Evolutionary conservation across 2,888 invertebrate species (phyloP), one percentile per base, ranked within the genome.

Genomic region (Automeris io): DNA sequence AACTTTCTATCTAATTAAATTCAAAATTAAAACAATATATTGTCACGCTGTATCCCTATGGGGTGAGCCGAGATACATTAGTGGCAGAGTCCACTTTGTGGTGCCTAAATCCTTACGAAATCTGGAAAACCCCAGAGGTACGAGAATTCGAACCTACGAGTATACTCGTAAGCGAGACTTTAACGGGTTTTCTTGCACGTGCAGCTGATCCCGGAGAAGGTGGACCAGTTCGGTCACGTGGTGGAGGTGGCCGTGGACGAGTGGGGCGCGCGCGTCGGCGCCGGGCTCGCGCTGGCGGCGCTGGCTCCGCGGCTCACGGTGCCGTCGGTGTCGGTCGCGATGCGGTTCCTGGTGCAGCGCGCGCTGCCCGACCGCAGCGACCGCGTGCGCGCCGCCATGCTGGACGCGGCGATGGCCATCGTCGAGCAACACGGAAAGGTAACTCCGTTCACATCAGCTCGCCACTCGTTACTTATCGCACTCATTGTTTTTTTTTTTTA

Each of bases 381-480:
- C 51, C 87, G 88, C 24, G 96, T 97, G 12, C 90, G 97, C 38
- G 93, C 92, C 18, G 92, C 95, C 72, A 98, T 99, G 98, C 88
- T 98, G 40, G 92, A 92, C 47, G 97, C 98, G 8, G 98, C 98
- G n/a, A 90, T 97, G 50, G 93, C 93, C 34, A 91, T 95, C 43
- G 95, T 99, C 2, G 95, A 97, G 67, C 85, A 94, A 38, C 98
- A 99, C 77, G 99, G 99, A 19, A 97, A 96, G 87, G 93, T 92
- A 40, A 18, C 7, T 18, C 4, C 18, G 3, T n/a, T n/a, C n/a
- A n/a, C n/a, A n/a, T n/a, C n/a, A n/a, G n/a, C n/a, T n/a, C n/a
- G n/a, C n/a, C 7, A 3, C 12, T 11, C 12, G 11, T 23, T 23
- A n/a, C 2, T 1, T 19, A n/a, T n/a, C n/a, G n/a, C n/a, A n/a